phyloP scores from a whole-genome alignment of 2,888 invertebrate species.

The Cordylochernes scorpioides region DNA sequence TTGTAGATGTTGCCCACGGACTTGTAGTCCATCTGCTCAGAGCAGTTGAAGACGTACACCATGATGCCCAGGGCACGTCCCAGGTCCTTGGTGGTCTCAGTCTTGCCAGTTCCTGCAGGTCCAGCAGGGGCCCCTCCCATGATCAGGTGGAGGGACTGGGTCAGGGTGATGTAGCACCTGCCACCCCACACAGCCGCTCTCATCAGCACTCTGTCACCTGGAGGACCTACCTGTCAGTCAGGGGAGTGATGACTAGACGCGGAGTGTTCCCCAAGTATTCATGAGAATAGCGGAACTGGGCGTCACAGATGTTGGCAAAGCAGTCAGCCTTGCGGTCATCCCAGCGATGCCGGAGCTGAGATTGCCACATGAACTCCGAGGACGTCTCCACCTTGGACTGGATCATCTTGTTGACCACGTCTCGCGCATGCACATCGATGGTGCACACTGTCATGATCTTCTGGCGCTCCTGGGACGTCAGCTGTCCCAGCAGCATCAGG shows the following conservation, averaged over 20 bases:
- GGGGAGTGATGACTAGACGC: constrained; percentile 72
- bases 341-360: constrained; percentile 68
- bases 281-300: constrained; percentile 72
- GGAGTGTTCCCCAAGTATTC: constrained; percentile 91
- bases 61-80: constrained; percentile 82
- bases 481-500: constrained; percentile 55
- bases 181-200: constrained; percentile 2
- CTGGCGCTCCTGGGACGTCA: constrained; percentile 66
- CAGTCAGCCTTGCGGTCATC: constrained; percentile 64
- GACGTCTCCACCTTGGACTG: constrained; percentile 64
- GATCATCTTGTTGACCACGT: constrained; percentile 76
- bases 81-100: constrained; percentile 87
- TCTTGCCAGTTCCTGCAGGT: constrained; percentile 82
- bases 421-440: constrained; percentile 82
- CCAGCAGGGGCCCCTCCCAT: constrained; percentile 97
- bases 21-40: constrained; percentile 94
- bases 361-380: constrained; percentile 78
- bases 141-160: constrained; percentile 69
- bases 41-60: constrained; percentile 93
- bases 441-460: constrained; percentile 98
- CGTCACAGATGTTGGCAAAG: constrained; percentile 89
- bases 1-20: constrained; percentile 92
- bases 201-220: not conserved
- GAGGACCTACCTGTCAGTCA: constrained; percentile 38
- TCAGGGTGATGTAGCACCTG: constrained; percentile 76